Conservation (phyloP, 2,797 vertebrate genomes). For the Galagoides demidoff region DNA sequence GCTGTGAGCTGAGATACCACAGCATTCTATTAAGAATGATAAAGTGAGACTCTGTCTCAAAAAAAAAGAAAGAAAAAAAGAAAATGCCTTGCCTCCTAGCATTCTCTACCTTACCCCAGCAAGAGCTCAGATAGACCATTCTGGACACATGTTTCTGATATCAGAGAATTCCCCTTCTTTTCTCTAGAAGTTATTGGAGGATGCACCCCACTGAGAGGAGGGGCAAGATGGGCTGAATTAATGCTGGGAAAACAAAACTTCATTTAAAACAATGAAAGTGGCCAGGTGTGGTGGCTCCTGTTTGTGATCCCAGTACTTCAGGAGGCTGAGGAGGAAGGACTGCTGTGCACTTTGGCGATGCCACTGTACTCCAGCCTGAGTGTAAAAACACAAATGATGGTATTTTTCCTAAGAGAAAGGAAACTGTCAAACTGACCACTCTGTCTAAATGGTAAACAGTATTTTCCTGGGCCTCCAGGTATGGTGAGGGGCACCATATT, state of each 20-base stretch:
- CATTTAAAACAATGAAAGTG: background rate
- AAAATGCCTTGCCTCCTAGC: no score
- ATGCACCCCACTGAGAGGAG: background rate
- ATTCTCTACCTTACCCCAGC: background rate
- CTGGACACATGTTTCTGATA: background rate
- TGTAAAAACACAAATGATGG: background rate
- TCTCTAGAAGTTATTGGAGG: background rate
- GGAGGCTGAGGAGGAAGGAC: background rate
- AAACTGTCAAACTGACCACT: background rate
- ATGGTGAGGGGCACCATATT: background rate
- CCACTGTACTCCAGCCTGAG: background rate
- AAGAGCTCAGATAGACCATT: background rate
- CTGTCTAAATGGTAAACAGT: accelerated
- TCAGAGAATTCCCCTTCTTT: background rate
- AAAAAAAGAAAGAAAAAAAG: no score
- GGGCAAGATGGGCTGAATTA: background rate
- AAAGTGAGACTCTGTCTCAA: no score
- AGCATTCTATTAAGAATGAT: no score
- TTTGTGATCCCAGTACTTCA: background rate
- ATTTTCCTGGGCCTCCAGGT: background rate
- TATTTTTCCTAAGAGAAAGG: background rate
- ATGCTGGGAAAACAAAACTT: background rate
- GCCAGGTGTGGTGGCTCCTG: background rate
- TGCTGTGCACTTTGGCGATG: background rate
- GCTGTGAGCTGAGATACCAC: no score